A percentile compares a stretch with the other conserved stretches of the same genome.
Conservation (phyloP, 2,888 invertebrate species). For the Allacma fusca region DNA sequence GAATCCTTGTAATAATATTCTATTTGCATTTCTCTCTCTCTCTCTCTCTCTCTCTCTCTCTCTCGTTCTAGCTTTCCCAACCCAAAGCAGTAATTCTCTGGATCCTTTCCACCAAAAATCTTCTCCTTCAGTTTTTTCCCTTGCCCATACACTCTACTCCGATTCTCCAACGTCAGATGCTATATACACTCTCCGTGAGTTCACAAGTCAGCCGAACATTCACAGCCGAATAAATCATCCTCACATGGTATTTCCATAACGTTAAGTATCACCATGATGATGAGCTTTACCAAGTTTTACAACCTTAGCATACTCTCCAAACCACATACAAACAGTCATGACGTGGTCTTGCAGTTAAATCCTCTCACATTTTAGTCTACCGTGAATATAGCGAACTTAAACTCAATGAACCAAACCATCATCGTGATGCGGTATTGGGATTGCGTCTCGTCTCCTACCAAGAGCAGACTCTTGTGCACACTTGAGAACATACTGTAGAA, state of each 20-base stretch:
- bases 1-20: constrained; percentile 16
- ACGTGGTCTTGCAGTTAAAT: background rate
- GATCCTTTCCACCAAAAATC: constrained; percentile 12
- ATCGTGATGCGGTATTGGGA: background rate
- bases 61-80: background rate
- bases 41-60: background rate
- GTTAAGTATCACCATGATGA: constrained; percentile 31
- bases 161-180: background rate
- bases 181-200: background rate
- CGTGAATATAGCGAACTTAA: constrained; percentile 11
- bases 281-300: constrained; percentile 29
- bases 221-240: constrained; percentile 35
- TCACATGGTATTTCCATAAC: constrained; percentile 30
- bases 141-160: background rate
- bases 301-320: constrained; percentile 11
- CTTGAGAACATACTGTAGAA: no score
- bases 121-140: background rate
- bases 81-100: background rate
- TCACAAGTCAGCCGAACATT: constrained; percentile 20
- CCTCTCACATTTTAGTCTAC: background rate
- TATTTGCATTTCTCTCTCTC: constrained; percentile 12
- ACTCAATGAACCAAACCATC: constrained; percentile 17
- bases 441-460: no score
- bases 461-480: no score
- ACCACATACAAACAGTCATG: constrained; percentile 10